Conservation (phyloP, 2,888 invertebrate genomes). For the Saturnia pavonia region DNA sequence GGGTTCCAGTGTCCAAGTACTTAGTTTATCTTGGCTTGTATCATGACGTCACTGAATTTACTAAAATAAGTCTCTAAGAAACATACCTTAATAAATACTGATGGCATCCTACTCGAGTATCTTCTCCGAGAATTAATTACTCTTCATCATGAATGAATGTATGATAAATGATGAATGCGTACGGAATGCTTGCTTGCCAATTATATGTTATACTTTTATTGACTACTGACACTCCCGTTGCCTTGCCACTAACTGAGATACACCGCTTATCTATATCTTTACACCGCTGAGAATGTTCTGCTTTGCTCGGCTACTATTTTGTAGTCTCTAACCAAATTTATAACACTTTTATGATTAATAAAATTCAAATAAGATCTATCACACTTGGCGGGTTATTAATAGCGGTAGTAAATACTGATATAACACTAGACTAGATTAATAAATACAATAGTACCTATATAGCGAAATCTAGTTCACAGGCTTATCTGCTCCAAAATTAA, state of each 20-base stretch:
- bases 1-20: background rate
- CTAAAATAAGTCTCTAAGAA: background rate
- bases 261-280: slow-evolving; percentile 78
- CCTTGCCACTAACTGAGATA: slow-evolving; percentile 80
- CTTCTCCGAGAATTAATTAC: slow-evolving; percentile 18
- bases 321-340: slow-evolving; percentile 44
- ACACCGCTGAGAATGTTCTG: slow-evolving; percentile 80
- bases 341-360: slow-evolving; percentile 34
- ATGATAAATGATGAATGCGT: slow-evolving; percentile 34
- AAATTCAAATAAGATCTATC: slow-evolving; percentile 33
- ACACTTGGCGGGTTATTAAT: slow-evolving; percentile 65
- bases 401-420: slow-evolving; percentile 39
- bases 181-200: slow-evolving; percentile 72
- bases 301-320: slow-evolving; percentile 70
- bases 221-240: slow-evolving; percentile 69
- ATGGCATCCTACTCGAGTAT: background rate
- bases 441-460: slow-evolving; percentile 37
- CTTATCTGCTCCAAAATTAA: slow-evolving; percentile 70
- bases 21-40: background rate
- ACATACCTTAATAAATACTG: background rate
- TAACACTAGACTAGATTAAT: slow-evolving; percentile 46
- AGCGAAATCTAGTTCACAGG: slow-evolving; percentile 50
- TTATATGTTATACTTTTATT: slow-evolving; percentile 25
- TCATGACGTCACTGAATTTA: background rate
- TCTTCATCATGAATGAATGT: slow-evolving; percentile 23